Percentiles rank a stretch among this genome's conserved stretches.
phyloP scores from a whole-genome alignment of 2,888 invertebrate species.

The Monochamus alternatus region DNA sequence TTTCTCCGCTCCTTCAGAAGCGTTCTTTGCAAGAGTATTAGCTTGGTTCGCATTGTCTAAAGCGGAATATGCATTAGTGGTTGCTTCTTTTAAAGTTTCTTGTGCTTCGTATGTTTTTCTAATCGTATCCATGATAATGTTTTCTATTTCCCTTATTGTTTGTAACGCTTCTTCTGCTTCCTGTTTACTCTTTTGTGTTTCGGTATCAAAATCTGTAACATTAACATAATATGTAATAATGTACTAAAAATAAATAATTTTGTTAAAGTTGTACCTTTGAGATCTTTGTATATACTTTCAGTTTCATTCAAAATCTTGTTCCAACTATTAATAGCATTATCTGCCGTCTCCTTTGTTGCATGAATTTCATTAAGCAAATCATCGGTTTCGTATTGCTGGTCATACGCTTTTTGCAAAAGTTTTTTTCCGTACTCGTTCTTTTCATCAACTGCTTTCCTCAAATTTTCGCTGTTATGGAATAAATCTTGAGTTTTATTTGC shows the following conservation, averaged over 20 bases:
- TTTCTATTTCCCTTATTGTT: conserved; percentile 85
- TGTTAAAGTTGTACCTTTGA: conserved; percentile 74
- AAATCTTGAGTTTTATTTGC: conserved; percentile 73
- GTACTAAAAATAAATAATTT: neutral
- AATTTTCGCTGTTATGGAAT: conserved; percentile 74
- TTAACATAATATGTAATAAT: neutral
- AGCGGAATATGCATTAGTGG: conserved; percentile 84
- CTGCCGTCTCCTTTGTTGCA: conserved; percentile 82
- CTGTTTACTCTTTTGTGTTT: conserved; percentile 88
- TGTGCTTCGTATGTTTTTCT: conserved; percentile 81
- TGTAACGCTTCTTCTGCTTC: conserved; percentile 86
- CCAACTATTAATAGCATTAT: conserved; percentile 88
- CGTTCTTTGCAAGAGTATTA: conserved; percentile 82
- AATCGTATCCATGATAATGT: conserved; percentile 81
- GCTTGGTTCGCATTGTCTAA: conserved; percentile 84
- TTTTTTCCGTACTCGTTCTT: conserved; percentile 79
- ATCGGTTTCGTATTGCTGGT: conserved; percentile 85
- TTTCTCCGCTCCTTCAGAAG: conserved; percentile 85
- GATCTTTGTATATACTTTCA: conserved; percentile 83
- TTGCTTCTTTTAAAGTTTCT: conserved; percentile 82
- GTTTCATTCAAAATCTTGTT: conserved; percentile 88
- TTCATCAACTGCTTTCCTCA: conserved; percentile 77
- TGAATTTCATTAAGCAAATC: conserved; percentile 87
- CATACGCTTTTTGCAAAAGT: conserved; percentile 76
- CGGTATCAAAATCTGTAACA: conserved; percentile 86